phyloP scores from a whole-genome alignment of 2,113 vertebrate genomes.

The Lates calcarifer region DNA sequence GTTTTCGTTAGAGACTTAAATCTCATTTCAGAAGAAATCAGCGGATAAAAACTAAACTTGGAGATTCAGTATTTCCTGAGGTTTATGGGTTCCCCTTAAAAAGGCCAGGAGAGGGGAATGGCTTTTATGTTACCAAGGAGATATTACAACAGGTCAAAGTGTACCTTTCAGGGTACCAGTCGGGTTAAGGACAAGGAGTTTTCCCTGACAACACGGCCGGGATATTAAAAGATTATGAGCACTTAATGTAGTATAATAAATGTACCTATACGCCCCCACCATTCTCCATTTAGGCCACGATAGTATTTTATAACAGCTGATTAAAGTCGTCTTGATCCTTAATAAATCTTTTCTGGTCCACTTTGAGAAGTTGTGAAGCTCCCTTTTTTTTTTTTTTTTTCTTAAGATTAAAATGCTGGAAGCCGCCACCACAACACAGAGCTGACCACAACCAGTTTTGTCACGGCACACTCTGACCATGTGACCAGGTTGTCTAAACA shows the following conservation, averaged over 20 bases:
- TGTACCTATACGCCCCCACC: constrained; percentile 49
- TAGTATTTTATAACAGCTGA: constrained; percentile 65
- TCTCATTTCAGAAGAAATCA: constrained; percentile 75
- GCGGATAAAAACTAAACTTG: constrained; percentile 80
- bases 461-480: constrained; percentile 65
- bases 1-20: constrained; percentile 80
- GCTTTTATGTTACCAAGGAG: constrained; percentile 85
- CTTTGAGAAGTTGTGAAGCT: constrained; percentile 83
- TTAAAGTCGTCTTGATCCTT: constrained; percentile 65
- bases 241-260: constrained; percentile 72
- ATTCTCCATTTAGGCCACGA: constrained; percentile 71
- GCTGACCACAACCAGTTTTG: constrained; percentile 56
- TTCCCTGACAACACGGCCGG: constrained; percentile 58
- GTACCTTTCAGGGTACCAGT: constrained; percentile 74
- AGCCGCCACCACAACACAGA: constrained; percentile 67
- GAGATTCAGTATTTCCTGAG: constrained; percentile 88
- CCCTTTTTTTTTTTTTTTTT: constrained; percentile 49
- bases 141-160: constrained; percentile 84
- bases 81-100: constrained; percentile 88
- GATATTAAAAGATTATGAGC: constrained; percentile 72
- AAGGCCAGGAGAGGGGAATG: constrained; percentile 86
- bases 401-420: constrained; percentile 73
- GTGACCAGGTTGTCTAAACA: constrained; percentile 62
- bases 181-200: constrained; percentile 67
- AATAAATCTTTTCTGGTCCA: constrained; percentile 77